Percentiles rank a stretch among this genome's conserved stretches.
phyloP scores from a whole-genome alignment of 2,797 vertebrate species.

The Tinamus major region DNA sequence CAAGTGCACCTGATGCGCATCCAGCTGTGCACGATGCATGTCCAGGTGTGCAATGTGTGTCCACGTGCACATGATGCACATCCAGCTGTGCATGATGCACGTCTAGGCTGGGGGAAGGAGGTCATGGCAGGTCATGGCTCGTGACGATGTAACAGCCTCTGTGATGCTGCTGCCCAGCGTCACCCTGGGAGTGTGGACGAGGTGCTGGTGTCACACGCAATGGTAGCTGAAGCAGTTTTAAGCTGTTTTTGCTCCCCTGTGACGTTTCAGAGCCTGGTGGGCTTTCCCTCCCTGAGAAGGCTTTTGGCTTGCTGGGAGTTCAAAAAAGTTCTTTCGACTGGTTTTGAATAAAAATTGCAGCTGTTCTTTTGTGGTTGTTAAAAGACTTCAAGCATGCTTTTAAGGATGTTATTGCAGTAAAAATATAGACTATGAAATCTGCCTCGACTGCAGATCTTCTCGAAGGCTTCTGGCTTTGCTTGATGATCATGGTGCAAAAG shows the following conservation, averaged over 20 bases:
- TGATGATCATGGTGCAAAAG: background rate
- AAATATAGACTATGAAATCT: background rate
- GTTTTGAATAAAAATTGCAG: background rate
- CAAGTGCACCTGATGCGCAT: no score
- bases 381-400: background rate
- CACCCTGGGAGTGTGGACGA: fast-evolving
- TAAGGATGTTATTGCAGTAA: background rate
- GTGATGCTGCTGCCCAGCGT: background rate
- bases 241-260: background rate
- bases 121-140: background rate
- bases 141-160: fast-evolving
- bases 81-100: background rate
- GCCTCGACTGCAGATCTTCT: background rate
- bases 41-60: no score
- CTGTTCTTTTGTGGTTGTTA: background rate
- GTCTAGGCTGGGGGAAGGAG: background rate
- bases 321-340: background rate
- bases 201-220: background rate
- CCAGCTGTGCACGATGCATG: no score
- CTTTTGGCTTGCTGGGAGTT: background rate
- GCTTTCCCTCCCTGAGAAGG: background rate
- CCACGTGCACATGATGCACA: no score
- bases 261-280: background rate
- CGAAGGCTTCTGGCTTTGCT: background rate
- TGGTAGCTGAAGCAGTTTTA: fast-evolving